A percentile compares a stretch with the other conserved stretches of the same genome.
Evolutionary conservation across 2,888 invertebrate genomes (phyloP).

Genomic region (Calameuta pallipes): DNA sequence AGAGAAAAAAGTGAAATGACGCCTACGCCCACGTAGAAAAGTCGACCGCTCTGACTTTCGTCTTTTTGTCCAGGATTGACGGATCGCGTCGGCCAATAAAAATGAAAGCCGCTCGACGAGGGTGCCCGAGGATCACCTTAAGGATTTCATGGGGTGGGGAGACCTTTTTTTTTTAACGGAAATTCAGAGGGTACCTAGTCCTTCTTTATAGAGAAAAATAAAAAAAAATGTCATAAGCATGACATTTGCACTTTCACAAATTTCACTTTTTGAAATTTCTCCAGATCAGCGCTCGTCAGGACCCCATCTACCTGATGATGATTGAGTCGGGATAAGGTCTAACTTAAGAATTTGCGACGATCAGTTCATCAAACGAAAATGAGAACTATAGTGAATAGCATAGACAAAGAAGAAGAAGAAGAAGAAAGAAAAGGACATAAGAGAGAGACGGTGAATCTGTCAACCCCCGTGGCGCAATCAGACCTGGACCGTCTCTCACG

Average conservation of each 20-base stretch:
- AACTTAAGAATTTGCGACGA: background rate
- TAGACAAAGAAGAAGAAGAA: conserved; percentile 27
- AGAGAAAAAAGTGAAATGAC: conserved; percentile 23
- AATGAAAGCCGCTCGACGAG: conserved; percentile 40
- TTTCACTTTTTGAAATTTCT: background rate
- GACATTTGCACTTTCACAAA: background rate
- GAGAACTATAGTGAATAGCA: conserved; percentile 32
- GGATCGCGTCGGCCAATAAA: conserved; percentile 42
- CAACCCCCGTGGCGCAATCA: conserved; percentile 50
- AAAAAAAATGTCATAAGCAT: background rate
- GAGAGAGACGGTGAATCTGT: conserved; percentile 3
- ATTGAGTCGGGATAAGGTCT: background rate
- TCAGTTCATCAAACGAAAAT: background rate
- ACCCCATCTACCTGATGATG: background rate
- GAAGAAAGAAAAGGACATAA: conserved; percentile 30
- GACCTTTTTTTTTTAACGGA: background rate
- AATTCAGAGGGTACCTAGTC: background rate
- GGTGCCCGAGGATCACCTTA: conserved; percentile 16
- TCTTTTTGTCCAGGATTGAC: conserved; percentile 31
- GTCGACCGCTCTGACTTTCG: conserved; percentile 33
- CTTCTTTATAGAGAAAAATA: background rate
- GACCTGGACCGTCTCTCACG: conserved; percentile 34
- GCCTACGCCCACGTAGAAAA: conserved; percentile 38
- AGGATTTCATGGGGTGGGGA: background rate
- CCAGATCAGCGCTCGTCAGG: background rate